Conservation (phyloP, 2,797 vertebrate genomes). For the Tinamus major region DNA sequence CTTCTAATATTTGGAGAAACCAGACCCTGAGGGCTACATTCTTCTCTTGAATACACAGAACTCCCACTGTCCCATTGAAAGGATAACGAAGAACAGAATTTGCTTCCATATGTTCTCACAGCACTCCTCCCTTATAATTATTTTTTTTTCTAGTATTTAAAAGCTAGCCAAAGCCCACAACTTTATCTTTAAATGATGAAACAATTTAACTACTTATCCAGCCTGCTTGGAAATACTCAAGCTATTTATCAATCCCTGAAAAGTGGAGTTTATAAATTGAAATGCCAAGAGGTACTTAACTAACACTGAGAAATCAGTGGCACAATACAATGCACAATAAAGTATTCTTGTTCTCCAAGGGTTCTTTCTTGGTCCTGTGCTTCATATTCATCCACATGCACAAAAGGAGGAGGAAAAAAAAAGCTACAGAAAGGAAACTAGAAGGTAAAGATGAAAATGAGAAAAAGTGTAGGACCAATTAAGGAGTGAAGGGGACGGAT, state of each 20-base stretch:
- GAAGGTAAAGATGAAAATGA: slow-evolving; percentile 10
- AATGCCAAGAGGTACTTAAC: slow-evolving; percentile 1
- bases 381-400: background rate
- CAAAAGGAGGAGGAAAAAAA: background rate
- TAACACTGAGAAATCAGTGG: background rate
- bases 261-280: slow-evolving; percentile 31
- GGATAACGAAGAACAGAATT: background rate
- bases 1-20: slow-evolving; percentile 29
- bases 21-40: background rate
- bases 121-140: background rate
- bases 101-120: background rate
- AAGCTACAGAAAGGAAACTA: background rate
- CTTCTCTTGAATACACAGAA: background rate
- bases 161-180: background rate
- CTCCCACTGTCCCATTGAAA: background rate
- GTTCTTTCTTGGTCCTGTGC: background rate
- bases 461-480: background rate
- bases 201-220: background rate
- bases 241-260: slow-evolving; percentile 13
- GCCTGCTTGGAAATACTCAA: background rate
- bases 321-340: background rate
- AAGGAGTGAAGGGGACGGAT: background rate
- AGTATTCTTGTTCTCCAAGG: background rate
- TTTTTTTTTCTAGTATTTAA: background rate
- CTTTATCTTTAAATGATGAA: background rate